Evolutionary conservation across 92 coral and sea anemone species (phyloP), one percentile per base, ranked within the genome.

Genomic region (Hydrozoanthus gracilis): DNA sequence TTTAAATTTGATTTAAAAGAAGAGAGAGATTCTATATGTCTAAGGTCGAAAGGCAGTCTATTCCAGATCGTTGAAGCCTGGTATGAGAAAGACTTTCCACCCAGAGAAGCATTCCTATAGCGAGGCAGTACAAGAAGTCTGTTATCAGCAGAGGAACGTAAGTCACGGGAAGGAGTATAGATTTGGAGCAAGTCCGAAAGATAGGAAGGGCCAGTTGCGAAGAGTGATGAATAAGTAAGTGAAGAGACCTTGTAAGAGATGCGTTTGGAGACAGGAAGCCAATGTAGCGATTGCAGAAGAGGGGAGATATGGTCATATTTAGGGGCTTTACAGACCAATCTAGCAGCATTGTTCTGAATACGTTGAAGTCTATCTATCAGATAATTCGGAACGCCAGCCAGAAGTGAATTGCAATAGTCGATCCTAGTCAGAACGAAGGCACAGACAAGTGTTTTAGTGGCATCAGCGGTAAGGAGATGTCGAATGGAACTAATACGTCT

Each of bases 171-270:
- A 66, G 71, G 71, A 66, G 71, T 66, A 66, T 66, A 66, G 71
- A 66, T 66, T 66, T 66, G 71, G 71, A 66, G 71, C 71, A 66
- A 66, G 71, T 66, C 71, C 71, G 71, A 66, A 66, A 66, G 71
- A 66, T 66, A 66, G 71, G 71, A 66, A 66, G 71, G 71, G 71
- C 71, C 71, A 66, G 71, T 66, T 66, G 71, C 71, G 35, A 66
- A 66, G 71, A 66, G 71, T 66, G 71, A 66, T 66, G 71, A 66
- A 66, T 66, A 66, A 66, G 71, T 66, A 66, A 66, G 71, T 66
- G 71, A 66, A 66, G 71, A 66, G 71, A 66, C 71, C 71, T 66
- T 66, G 71, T 66, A 66, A 66, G 71, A 66, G 69, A 64, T 64
- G 69, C 69, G 69, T 64, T 64, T 64, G 69, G 69, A 64, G 69